Evolutionary conservation across 1,140 invertebrate genomes (phyloP).

Genomic region (Battus philenor): DNA sequence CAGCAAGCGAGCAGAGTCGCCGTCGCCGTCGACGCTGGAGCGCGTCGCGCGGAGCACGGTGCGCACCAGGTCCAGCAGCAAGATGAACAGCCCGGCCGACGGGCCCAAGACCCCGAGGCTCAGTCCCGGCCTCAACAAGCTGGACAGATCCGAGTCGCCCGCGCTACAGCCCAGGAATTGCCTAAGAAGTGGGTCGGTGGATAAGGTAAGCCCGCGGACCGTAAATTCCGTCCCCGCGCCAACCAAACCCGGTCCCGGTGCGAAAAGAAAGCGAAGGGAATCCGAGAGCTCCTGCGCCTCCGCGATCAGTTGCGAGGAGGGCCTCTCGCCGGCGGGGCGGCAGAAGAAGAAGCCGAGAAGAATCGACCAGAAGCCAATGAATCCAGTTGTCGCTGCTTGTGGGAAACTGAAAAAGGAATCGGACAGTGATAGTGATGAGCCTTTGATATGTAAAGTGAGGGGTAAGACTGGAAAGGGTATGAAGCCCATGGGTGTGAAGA

Average conservation of each 20-base stretch:
- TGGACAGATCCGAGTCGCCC: slow-evolving; percentile 69
- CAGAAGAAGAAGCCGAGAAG: slow-evolving; percentile 54
- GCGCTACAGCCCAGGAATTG: slow-evolving; percentile 53
- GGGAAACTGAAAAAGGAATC: slow-evolving; percentile 75
- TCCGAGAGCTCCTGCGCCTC: slow-evolving; percentile 84
- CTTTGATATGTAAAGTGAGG: slow-evolving; percentile 83
- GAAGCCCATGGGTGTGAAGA: slow-evolving; percentile 28
- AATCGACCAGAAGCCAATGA: slow-evolving; percentile 32
- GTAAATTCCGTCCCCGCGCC: slow-evolving; percentile 27
- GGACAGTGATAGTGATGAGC: slow-evolving; percentile 87
- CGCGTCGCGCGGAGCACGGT: slow-evolving; percentile 71
- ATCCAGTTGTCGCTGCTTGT: slow-evolving; percentile 23
- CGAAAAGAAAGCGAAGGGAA: slow-evolving; percentile 85
- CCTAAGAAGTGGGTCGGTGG: slow-evolving; percentile 54
- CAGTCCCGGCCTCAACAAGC: slow-evolving; percentile 75
- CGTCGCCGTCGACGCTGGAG: slow-evolving; percentile 65
- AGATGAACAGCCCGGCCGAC: slow-evolving; percentile 83
- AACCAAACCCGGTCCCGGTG: slow-evolving; percentile 36
- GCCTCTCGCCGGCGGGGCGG: slow-evolving; percentile 52
- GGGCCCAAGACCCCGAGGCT: slow-evolving; percentile 77
- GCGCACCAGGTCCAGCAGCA: slow-evolving; percentile 82
- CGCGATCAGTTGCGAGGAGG: slow-evolving; percentile 78
- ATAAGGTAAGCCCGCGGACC: slow-evolving; percentile 59
- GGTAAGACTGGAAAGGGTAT: slow-evolving; percentile 54
- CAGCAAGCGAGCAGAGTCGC: slow-evolving; percentile 74